Base-by-base conservation (phyloP, 2,888 invertebrate species). In the Gastracanthus pulcherrimus region DNA sequence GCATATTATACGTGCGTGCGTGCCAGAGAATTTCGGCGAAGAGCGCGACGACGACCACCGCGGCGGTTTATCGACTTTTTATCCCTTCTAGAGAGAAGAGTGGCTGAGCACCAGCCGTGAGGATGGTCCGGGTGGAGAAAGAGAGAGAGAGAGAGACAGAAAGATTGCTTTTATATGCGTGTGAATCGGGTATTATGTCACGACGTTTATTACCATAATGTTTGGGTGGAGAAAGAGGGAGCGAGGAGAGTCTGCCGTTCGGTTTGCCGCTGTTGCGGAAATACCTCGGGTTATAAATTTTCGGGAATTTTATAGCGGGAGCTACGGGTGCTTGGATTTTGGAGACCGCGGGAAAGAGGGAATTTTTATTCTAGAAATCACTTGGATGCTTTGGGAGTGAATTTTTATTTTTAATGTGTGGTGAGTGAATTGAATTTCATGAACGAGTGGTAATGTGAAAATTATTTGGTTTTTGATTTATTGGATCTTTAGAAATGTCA, bases 1-100 rank as follows among this genome's bases (percentile, higher is more conserved):
- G 48, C 3, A 3, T 69, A 29, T 29, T 58, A 34, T 48, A 64
- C 19, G 62, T 38, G 58, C 26, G 7, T 11, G 51, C 23, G 23
- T 55, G 48, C 36, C 64, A n/a, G 51, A n/a, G n/a, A 64, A 76
- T 76, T 80, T 80, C 70, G 75, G 55, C 75, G 70, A 80, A 60
- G 31, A 9, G 13, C 0, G n/a, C 26, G n/a, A n/a, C n/a, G n/a
- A 13, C 77, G 58, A 58, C 55, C 79, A 58, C 72, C 58, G 34
- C 19, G 34, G 64, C 69, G 69, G 34, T n/a, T n/a, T 62, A 55
- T 66, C 76, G 62, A 6, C 66, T 66, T 80, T 67, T 71, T 62
- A 72, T 71, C 64, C 34, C 51, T 34, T 58, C 4, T 3, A 13
- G 7, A 6, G 45, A 45, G 45, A 45, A n/a, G n/a, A n/a, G n/a